A percentile compares a stretch with the other conserved stretches of the same genome.
These are phyloP conservation scores for Girardinichthys multiradiatus DNA, from an alignment of 2,113 vertebrate genomes.

Conservation along the genomic window DNA sequence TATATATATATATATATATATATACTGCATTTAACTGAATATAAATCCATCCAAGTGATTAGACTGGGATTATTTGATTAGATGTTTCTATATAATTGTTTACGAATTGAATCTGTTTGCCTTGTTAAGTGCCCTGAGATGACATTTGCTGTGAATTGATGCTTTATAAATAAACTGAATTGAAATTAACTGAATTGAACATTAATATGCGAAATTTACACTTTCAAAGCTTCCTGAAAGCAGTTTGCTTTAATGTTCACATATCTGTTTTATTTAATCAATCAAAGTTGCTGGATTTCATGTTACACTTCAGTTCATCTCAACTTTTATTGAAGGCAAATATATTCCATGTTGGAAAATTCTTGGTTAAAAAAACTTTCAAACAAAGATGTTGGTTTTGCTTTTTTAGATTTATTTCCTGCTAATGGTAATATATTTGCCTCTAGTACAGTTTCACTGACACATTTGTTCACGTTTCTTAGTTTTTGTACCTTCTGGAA, in stretches of 20 bases:
- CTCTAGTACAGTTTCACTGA: slow-evolving; percentile 2
- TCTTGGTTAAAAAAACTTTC: slow-evolving; percentile 11
- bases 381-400: slow-evolving; percentile 5
- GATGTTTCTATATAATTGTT: neutral
- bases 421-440: slow-evolving; percentile 15
- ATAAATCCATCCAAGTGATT: too few relatives aligned
- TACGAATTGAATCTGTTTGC: neutral
- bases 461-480: slow-evolving; percentile 30
- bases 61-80: too few relatives aligned
- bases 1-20: too few relatives aligned
- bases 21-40: too few relatives aligned
- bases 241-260: neutral
- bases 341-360: neutral
- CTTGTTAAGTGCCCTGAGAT: neutral
- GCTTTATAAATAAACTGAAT: neutral
- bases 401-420: neutral
- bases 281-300: neutral
- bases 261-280: neutral
- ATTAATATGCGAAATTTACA: neutral
- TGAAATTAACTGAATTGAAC: neutral
- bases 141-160: neutral
- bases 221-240: neutral
- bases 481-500: slow-evolving; percentile 23
- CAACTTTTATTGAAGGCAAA: neutral
- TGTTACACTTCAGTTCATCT: neutral